phyloP scores from a whole-genome alignment of 2,113 vertebrate genomes.

The Oryzias celebensis region DNA sequence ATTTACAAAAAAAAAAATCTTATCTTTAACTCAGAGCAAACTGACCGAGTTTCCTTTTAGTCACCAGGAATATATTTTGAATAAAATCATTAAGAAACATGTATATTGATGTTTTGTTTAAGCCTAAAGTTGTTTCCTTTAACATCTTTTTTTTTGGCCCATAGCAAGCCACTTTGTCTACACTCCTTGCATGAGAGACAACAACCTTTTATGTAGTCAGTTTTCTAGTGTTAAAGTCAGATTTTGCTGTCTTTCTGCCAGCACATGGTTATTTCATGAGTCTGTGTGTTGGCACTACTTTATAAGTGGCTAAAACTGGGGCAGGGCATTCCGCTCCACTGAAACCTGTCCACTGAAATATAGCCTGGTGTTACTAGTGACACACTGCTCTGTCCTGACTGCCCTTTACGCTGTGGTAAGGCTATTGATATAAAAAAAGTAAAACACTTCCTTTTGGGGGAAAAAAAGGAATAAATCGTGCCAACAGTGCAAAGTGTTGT shows the following conservation, averaged over 20 bases:
- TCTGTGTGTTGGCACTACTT: conserved; percentile 26
- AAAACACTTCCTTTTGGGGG: no score
- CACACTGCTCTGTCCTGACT: conserved; percentile 26
- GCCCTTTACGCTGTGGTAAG: conserved; percentile 29
- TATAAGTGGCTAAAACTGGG: conserved; percentile 47
- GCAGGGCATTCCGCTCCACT: conserved; percentile 72
- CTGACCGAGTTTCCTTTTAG: no score
- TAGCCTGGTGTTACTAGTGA: conserved; percentile 32
- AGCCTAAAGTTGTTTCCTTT: background rate
- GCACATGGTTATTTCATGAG: conserved; percentile 39
- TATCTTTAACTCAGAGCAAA: no score
- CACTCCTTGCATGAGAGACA: no score
- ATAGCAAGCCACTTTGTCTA: no score
- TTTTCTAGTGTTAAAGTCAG: conserved; percentile 12
- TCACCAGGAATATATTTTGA: no score
- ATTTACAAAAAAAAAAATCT: no score
- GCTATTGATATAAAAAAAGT: background rate
- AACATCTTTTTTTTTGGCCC: no score
- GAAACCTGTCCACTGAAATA: conserved; percentile 63
- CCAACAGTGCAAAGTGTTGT: no score
- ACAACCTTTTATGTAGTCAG: background rate
- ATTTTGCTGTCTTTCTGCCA: conserved; percentile 25
- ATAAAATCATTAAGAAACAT: no score
- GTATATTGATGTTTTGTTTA: no score
- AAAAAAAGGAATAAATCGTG: no score